Conservation (phyloP, 2,797 vertebrate species). For the Gymnothorax javanicus region DNA sequence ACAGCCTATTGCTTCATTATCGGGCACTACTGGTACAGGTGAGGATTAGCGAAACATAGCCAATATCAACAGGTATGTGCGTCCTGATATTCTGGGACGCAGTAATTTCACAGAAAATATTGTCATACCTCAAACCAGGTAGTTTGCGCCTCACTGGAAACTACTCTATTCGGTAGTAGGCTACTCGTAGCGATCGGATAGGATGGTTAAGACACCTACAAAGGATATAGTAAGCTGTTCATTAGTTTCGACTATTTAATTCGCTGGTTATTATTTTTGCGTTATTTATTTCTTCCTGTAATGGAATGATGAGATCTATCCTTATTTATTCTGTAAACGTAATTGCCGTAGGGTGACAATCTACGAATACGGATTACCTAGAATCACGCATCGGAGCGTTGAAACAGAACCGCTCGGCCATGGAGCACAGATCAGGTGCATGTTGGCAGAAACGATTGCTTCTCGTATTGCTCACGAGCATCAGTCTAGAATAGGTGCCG, state of each 20-base stretch:
- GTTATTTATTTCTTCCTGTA: too few species aligned
- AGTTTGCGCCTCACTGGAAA: neutral
- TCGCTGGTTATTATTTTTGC: too few species aligned
- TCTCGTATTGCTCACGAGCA: neutral
- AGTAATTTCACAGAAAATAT: neutral
- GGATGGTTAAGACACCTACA: neutral
- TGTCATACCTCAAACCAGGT: neutral
- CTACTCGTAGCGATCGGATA: neutral
- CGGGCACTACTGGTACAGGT: neutral
- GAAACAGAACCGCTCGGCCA: neutral
- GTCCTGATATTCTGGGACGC: neutral
- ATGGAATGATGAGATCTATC: neutral
- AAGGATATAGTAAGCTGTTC: neutral
- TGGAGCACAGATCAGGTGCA: neutral
- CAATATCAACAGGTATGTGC: conserved; percentile 22
- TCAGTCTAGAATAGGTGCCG: neutral
- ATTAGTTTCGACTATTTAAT: neutral
- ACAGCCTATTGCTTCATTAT: neutral
- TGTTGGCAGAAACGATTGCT: neutral
- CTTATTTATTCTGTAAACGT: neutral
- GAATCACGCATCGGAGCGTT: neutral
- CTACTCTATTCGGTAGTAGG: neutral
- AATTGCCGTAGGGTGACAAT: neutral
- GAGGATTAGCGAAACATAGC: neutral
- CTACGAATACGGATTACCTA: neutral